Percentiles rank a stretch among this genome's conserved stretches.
These are phyloP conservation scores for Phylloscopus whistleri DNA, from an alignment of 2,113 vertebrate genomes.

Conservation along the genomic window DNA sequence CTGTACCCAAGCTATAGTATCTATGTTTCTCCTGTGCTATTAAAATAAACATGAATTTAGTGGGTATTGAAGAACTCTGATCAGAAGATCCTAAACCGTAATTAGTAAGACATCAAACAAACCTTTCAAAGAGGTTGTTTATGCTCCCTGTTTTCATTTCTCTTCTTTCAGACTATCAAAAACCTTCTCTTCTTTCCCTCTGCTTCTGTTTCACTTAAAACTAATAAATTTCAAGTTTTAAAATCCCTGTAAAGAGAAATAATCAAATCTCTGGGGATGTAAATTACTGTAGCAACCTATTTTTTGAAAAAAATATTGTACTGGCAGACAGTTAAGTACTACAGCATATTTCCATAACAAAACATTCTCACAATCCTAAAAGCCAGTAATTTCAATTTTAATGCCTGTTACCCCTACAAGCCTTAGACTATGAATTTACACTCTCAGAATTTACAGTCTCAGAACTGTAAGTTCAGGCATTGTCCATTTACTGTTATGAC, in stretches of 20 bases:
- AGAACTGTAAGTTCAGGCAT: not conserved
- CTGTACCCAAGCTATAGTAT: not conserved
- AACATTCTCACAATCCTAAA: not conserved
- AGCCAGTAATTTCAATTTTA: not conserved
- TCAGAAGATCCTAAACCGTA: not conserved
- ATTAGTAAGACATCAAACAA: conserved; percentile 27
- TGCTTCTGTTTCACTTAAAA: not conserved
- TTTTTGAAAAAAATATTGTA: not conserved
- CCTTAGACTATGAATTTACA: not conserved
- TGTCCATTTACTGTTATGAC: not conserved
- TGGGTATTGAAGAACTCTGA: not conserved
- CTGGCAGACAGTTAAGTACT: not conserved
- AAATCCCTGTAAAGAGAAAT: not conserved
- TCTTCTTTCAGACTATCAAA: not conserved
- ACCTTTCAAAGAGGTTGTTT: not conserved
- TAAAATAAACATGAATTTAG: not conserved
- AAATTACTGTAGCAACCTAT: not conserved
- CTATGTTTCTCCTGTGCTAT: not conserved
- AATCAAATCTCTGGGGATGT: not conserved
- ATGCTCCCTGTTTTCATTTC: not conserved
- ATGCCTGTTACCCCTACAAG: not conserved
- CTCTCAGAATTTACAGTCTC: not conserved
- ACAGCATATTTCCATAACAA: not conserved
- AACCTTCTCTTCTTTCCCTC: rapidly evolving
- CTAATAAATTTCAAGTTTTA: not conserved